phyloP scores from a whole-genome alignment of 2,797 vertebrate genomes.

The Thripadectes ignobilis region DNA sequence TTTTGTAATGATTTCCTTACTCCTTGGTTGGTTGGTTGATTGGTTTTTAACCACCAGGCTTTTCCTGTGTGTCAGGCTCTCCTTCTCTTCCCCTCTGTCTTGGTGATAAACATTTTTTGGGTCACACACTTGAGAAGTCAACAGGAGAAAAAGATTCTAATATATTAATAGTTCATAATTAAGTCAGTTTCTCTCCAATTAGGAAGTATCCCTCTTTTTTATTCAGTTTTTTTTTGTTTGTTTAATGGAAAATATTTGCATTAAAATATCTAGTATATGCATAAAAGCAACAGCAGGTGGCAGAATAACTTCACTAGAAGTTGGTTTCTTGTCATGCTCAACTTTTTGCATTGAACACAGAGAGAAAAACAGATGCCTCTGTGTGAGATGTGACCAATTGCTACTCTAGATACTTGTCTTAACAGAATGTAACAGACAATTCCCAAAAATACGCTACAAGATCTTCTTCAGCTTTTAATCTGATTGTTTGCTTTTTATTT shows the following conservation, averaged over 20 bases:
- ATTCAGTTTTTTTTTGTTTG: neutral
- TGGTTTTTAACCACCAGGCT: neutral
- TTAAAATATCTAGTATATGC: neutral
- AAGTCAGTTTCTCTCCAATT: neutral
- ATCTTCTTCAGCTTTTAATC: slow-evolving; percentile 37
- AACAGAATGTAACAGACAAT: slow-evolving; percentile 52
- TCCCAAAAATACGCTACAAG: slow-evolving; percentile 53
- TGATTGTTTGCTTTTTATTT: neutral
- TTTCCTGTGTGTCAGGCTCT: neutral
- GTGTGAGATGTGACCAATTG: slow-evolving; percentile 31
- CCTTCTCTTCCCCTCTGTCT: neutral
- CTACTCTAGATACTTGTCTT: slow-evolving; percentile 50
- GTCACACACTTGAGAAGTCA: neutral
- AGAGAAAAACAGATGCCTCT: slow-evolving; percentile 44
- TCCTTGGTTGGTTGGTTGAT: too few relatives aligned
- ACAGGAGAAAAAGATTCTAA: neutral
- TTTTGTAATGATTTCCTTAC: neutral
- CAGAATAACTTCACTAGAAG: slow-evolving; percentile 72
- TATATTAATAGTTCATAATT: neutral
- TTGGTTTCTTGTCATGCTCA: neutral
- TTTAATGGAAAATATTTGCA: neutral
- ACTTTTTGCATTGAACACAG: neutral
- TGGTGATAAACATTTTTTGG: neutral
- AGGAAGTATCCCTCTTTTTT: neutral
- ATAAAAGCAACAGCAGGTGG: slow-evolving; percentile 75